Conservation (phyloP, 2,797 vertebrate species). For the Sebastes minor region DNA sequence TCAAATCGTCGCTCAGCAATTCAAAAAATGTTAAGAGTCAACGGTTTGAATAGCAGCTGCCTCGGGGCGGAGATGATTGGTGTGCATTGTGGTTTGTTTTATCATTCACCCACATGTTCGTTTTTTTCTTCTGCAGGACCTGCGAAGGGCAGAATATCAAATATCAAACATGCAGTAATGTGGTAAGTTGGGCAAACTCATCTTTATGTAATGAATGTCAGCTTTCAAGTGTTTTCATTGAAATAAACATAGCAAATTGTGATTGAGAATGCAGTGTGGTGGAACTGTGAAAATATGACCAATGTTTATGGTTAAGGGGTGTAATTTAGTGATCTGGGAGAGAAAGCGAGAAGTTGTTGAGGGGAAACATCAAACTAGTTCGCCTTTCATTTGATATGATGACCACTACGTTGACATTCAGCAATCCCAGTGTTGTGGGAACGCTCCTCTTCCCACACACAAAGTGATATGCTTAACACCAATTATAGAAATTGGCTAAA, state of each 20-base stretch:
- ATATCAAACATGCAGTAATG: slow-evolving; percentile 97
- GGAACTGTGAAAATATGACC: slow-evolving; percentile 29
- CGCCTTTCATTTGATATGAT: slow-evolving; percentile 14
- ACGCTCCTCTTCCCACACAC: background rate
- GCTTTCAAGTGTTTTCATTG: slow-evolving; percentile 43
- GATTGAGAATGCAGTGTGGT: slow-evolving; percentile 16
- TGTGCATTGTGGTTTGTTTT: slow-evolving; percentile 59
- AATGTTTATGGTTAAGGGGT: background rate
- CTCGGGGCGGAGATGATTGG: slow-evolving; percentile 22
- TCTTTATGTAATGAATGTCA: slow-evolving; percentile 50
- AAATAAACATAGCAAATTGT: slow-evolving; percentile 17
- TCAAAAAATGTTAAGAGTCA: slow-evolving; percentile 18
- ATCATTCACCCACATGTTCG: slow-evolving; percentile 39
- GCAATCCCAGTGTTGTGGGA: background rate
- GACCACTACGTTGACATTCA: background rate
- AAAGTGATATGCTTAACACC: background rate
- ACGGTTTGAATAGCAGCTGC: slow-evolving; percentile 28
- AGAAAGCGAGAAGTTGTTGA: slow-evolving; percentile 16
- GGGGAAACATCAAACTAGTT: background rate
- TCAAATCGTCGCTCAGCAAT: background rate
- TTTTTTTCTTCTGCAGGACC: slow-evolving; percentile 80
- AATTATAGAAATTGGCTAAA: background rate
- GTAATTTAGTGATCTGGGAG: slow-evolving; percentile 10
- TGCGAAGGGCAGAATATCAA: slow-evolving; percentile 98
- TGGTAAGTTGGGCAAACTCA: slow-evolving; percentile 86